Base-by-base conservation (phyloP, 1,140 invertebrate genomes). In the Lucilia cuprina region DNA sequence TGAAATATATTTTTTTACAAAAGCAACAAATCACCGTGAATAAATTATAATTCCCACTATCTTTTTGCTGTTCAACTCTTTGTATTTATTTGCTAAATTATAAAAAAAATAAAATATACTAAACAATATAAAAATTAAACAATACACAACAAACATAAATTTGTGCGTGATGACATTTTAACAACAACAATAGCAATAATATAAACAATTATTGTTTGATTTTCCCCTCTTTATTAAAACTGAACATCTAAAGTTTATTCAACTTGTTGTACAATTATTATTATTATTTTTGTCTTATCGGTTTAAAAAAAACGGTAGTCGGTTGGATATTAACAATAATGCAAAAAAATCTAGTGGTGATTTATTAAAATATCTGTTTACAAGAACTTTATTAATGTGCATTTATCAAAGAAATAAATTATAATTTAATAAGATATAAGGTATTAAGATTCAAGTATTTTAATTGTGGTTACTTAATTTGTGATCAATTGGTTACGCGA, bases 81-180 rank as follows among this genome's bases (percentile, higher is more conserved):
- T 70, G n/a, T 70, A n/a, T 70, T 70, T 70, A 70, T 21, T 70
- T 70, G 19, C 7, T 70, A 70, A 70, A 70, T 70, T 70, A 12
- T 70, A 21, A 60, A 60, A 60, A 60, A 60, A 60, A 2, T n/a
- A 60, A 60, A 60, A 17, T 14, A 17, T 5, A 60, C 5, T 60
- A 60, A 60, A 17, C 13, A 55, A 7, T 14, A 55, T 55, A 55
- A 55, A 55, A 60, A 60, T 7, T n/a, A 60, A 17, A 60, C 14
- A 60, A 30, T 30, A 30, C 3, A 30, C 1, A 60, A 17, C 55
- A 60, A 60, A 60, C 55, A 60, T 7, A 60, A 21, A 21, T 70
- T 70, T 21, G 65, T 70, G 65, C 65, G 65, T 70, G 65, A 70
- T 70, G 65, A 70, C 65, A 70, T 70, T 70, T 55, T 55, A 55